Evolutionary conservation across 1,140 invertebrate species (phyloP), one percentile per base, ranked within the genome.

Genomic region (Neodiprion virginianus): DNA sequence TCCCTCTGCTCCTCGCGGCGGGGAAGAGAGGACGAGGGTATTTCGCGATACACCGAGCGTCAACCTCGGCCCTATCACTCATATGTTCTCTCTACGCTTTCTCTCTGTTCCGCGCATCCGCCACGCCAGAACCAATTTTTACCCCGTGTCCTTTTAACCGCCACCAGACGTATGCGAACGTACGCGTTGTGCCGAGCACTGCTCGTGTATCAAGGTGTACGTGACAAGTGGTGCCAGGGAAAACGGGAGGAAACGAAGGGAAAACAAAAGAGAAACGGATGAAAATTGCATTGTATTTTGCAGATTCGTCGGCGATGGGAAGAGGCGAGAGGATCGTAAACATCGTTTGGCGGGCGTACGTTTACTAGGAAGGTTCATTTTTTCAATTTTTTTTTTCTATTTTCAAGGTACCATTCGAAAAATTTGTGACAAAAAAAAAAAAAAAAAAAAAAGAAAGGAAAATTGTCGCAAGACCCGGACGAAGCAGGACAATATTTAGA

Each of bases 1-100:
- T 10, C 49, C 70, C 61, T 49, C 12, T 21, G 2, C 28, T 40
- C 28, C n/a, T 47, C 23, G 68, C n/a, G 67, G 79, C 71, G 80
- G 53, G 53, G 53, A 61, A 61, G 67, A 69, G 11, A 7, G 17
- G 61, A 11, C 12, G 67, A 14, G n/a, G 21, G 7, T 23, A 69
- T 69, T 69, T 47, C 40, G 1, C 7, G 12, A 14, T 7, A 69
- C 67, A 11, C 5, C 17, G 21, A 14, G 14, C 67, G 11, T 17
- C 12, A 65, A 12, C 50, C 53, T 61, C 11, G 21, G 12, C 23
- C 49, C 53, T 50, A 71, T 77, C 8, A 5, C 48, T 50, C 70
- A 48, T 69, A 14, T 11, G 71, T 53, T 75, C 48, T 48, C 75
- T 61, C 8, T 61, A 14, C 11, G n/a, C 53, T 8, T 14, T 40